phyloP scores from a whole-genome alignment of 2,797 vertebrate species.

The Tauraco hartlaubi region DNA sequence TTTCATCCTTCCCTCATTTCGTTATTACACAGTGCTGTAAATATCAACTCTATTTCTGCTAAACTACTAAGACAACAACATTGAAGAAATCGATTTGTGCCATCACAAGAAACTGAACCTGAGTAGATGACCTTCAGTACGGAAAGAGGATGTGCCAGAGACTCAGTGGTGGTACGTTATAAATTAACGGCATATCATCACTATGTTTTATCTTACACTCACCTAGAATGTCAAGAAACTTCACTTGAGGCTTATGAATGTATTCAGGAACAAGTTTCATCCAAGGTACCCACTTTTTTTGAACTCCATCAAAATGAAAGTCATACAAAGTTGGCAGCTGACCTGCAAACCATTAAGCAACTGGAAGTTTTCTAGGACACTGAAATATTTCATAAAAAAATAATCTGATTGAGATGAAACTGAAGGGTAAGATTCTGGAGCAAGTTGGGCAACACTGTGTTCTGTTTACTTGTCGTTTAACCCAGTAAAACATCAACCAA shows the following conservation, averaged over 20 bases:
- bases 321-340: constrained; percentile 92
- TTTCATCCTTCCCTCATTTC: not conserved
- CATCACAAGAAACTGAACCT: not conserved
- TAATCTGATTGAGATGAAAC: not conserved
- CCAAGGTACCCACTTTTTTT: constrained; percentile 91
- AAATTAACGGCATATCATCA: not conserved
- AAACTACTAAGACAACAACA: not conserved
- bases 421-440: not conserved
- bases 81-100: not conserved
- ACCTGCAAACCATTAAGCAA: constrained; percentile 77
- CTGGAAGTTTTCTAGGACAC: not conserved
- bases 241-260: constrained; percentile 82
- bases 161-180: not conserved
- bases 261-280: constrained; percentile 88
- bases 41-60: not conserved
- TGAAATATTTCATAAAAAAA: not conserved
- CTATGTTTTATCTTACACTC: constrained; percentile 32
- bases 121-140: not conserved
- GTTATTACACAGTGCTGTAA: not conserved
- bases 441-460: not conserved
- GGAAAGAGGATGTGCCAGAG: not conserved
- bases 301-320: constrained; percentile 90
- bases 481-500: not conserved
- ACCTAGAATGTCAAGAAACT: constrained; percentile 94
- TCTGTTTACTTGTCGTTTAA: not conserved